Base-by-base conservation (phyloP, 2,888 invertebrate species). In the Polylopha cassiicola region DNA sequence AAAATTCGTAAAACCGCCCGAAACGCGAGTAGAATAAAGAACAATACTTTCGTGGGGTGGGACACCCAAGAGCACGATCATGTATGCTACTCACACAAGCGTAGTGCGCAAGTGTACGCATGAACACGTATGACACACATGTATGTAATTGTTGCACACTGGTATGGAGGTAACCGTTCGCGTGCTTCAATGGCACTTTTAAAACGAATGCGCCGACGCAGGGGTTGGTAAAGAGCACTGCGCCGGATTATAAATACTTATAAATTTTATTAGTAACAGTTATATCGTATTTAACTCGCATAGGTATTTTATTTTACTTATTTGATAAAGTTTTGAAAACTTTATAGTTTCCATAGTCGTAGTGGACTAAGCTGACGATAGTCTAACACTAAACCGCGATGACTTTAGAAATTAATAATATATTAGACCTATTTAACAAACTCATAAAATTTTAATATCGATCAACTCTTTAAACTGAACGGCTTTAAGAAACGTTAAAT, bases 41-140 rank as follows among this genome's bases (percentile, higher is more conserved):
- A 61, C 62, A 66, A 73, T 70, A 64, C 63, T 67, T 66, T 63
- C 58, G 65, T 64, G 65, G 75, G 75, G 75, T 73, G 75, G 69
- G 64, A 63, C 71, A 71, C 69, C 71, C 71, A 65, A 56, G 48
- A 44, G 49, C 58, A 33, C 39, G 29, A 39, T 22, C 32, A 33
- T 60, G 61, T 69, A 60, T 65, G 67, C 36, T 18, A 45, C 43
- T 21, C 39, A 43, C 36, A 49, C 38, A 43, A 21, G 21, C 29
- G 43, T 36, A 5, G 9, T n/a, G 46, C 46, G 43, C 37, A 36
- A 30, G 38, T 38, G 48, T 43, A 55, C 43, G 38, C 39, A 43
- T 39, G 43, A 43, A 38, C 33, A 43, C 34, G 30, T 37, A 26
- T 31, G 31, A 37, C 58, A 64, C 65, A 64, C 55, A 61, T 47